Base-by-base conservation (phyloP, 2,888 invertebrate species). In the Falcaria lacertinaria region DNA sequence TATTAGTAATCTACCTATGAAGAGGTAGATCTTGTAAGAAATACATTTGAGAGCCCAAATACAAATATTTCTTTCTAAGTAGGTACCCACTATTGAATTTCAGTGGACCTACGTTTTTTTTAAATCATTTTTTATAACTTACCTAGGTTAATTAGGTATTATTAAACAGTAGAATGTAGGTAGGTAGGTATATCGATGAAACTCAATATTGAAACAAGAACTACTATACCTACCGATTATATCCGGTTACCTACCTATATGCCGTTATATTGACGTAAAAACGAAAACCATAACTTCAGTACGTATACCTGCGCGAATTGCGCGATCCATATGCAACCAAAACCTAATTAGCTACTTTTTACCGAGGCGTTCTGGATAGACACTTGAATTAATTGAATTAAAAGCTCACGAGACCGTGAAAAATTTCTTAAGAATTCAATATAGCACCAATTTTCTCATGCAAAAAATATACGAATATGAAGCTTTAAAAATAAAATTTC, bases 301-400 rank as follows among this genome's bases (percentile, higher is more conserved):
- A 40, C 50, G 50, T 54, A 54, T 53, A 53, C 48, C 53, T 57
- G 57, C 54, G 53, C 54, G 51, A 53, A 50, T 54, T 57, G 57
- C 54, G 53, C 54, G 51, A 54, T 58, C 47, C 45, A 57, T 62
- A 60, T 64, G 62, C 67, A 60, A 57, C 53, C n/a, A 52, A 62
- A 72, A 69, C 64, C 63, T 74, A 79, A 79, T 80, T 80, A 74
- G 55, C 64, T 65, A 68, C 54, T 73, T 75, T 74, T 76, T 66
- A 52, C 50, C 48, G 41, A 54, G 51, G 53, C 52, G 62, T 54
- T 65, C 60, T 69, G 54, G 60, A 68, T 67, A 67, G 55, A 63
- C 60, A 64, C 63, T 53, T 67, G 69, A 69, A 74, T 77, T 70
- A 68, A 72, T 74, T 67, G 69, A 68, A 72, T 74, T 67, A 64